Percentiles rank a stretch among this genome's conserved stretches.
phyloP scores from a whole-genome alignment of 2,113 vertebrate species.

The Pelusios castaneus region DNA sequence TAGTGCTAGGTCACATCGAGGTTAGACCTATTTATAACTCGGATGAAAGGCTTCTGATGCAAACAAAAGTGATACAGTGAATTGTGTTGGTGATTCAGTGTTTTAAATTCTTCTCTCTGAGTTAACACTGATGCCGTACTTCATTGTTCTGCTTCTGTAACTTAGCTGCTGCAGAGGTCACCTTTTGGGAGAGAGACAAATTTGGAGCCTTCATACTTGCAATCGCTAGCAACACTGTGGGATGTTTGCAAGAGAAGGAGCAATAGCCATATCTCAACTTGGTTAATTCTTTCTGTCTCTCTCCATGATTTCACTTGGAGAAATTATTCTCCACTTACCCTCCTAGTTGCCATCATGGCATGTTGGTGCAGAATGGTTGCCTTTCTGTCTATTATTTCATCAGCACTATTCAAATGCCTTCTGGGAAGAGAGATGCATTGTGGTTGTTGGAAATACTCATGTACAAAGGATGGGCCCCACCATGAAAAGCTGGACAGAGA shows the following conservation, averaged over 20 bases:
- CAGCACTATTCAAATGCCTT: background rate
- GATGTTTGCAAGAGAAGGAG: background rate
- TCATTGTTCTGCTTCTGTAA: background rate
- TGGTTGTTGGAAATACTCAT: background rate
- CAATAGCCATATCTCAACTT: background rate
- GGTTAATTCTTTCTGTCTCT: background rate
- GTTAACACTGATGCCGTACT: background rate
- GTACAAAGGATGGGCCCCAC: background rate
- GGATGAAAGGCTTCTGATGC: background rate
- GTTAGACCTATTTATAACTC: background rate
- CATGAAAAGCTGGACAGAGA: background rate
- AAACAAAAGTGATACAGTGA: background rate
- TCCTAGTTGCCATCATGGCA: background rate
- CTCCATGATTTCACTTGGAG: constrained; percentile 27
- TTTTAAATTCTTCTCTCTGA: background rate
- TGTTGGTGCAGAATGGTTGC: background rate
- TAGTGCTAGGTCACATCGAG: background rate
- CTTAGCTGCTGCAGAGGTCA: background rate
- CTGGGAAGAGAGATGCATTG: background rate
- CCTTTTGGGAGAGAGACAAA: background rate
- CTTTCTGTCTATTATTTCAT: background rate
- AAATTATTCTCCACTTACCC: background rate
- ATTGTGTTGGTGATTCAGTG: background rate
- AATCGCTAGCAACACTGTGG: background rate
- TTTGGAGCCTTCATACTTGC: background rate